Conservation (phyloP, 2,888 invertebrate species). For the Dione juno region DNA sequence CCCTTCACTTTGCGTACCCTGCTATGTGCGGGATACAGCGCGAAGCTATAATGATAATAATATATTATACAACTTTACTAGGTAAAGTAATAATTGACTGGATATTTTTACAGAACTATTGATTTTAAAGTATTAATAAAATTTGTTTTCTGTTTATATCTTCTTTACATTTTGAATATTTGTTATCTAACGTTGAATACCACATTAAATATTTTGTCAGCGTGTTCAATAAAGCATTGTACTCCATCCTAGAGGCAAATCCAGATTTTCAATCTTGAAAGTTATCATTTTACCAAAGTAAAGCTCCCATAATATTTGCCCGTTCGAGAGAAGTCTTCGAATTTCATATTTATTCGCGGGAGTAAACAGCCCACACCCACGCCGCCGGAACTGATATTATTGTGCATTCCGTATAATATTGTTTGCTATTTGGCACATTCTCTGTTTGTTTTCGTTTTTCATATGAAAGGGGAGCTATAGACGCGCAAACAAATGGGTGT, state of each 20-base stretch:
- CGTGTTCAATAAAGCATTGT: constrained; percentile 32
- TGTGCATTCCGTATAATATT: constrained; percentile 84
- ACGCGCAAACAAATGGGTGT: constrained; percentile 78
- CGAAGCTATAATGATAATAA: too few species aligned
- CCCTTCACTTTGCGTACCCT: too few species aligned
- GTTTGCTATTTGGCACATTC: constrained; percentile 84
- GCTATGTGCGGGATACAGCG: too few species aligned
- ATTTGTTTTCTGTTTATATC: too few species aligned
- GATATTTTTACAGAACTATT: too few species aligned
- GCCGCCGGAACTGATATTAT: constrained; percentile 82
- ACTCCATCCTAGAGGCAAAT: constrained; percentile 68
- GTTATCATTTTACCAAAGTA: constrained; percentile 84
- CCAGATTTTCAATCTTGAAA: constrained; percentile 79
- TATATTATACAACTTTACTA: too few species aligned
- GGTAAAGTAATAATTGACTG: too few species aligned
- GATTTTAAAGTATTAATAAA: too few species aligned
- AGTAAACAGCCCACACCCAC: constrained; percentile 74
- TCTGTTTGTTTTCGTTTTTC: constrained; percentile 82
- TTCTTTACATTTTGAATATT: too few species aligned
- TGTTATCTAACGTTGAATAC: neutral
- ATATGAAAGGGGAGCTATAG: constrained; percentile 82
- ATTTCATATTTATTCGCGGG: constrained; percentile 83
- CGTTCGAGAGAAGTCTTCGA: constrained; percentile 77
- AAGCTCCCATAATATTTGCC: constrained; percentile 80
- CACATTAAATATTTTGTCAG: constrained; percentile 13